Percentiles rank a stretch among this genome's conserved stretches.
Evolutionary conservation across 2,797 vertebrate species (phyloP).

Genomic region (Mus minutoides): DNA sequence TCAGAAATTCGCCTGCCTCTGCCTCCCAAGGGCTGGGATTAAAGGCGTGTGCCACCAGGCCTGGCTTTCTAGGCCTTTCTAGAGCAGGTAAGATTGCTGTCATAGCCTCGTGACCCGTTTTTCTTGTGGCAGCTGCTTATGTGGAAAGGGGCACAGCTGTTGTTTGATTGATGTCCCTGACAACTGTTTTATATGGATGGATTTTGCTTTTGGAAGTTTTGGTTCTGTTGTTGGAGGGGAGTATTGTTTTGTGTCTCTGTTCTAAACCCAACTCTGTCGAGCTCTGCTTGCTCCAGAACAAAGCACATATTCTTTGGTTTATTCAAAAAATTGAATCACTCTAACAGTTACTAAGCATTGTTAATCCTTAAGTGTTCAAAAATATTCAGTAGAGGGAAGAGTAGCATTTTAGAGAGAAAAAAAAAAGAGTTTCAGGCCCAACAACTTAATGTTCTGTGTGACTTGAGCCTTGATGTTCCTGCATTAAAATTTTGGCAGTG

Average conservation of each 20-base stretch:
- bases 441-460: not conserved
- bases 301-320: not conserved
- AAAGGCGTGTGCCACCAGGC: too few relatives aligned
- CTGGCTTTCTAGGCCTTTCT: not conserved
- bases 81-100: not conserved
- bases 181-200: not conserved
- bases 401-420: not conserved
- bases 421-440: not conserved
- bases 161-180: not conserved
- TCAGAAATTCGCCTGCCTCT: too few relatives aligned
- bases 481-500: not conserved
- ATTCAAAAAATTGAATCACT: not conserved
- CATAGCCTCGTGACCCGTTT: not conserved
- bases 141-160: not conserved
- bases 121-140: not conserved
- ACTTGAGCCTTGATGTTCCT: not conserved
- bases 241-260: not conserved
- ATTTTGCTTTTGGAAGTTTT: not conserved
- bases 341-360: not conserved
- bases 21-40: too few relatives aligned
- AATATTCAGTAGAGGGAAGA: not conserved
- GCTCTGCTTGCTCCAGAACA: not conserved
- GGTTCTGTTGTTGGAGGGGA: not conserved
- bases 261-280: not conserved
- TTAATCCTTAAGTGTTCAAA: not conserved